These are phyloP conservation scores for Podarcis cretensis DNA, from an alignment of 2,113 vertebrate species.

Conservation along the genomic window DNA sequence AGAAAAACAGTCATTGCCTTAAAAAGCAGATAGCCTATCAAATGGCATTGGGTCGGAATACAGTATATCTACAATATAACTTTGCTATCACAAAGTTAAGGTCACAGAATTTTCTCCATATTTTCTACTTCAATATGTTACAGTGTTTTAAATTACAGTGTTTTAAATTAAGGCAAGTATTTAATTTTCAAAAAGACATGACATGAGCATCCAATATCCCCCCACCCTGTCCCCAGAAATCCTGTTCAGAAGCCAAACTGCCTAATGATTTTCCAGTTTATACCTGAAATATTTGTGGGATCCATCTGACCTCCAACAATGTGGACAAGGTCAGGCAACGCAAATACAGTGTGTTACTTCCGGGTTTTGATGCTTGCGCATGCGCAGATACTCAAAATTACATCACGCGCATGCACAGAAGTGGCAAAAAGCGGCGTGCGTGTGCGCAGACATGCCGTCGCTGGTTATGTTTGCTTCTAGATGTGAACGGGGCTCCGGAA, in stretches of 20 bases:
- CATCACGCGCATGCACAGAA: no score
- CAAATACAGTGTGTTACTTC: no score
- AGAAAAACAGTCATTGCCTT: not conserved
- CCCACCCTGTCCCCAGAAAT: not conserved
- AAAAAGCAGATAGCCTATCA: not conserved
- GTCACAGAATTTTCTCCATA: not conserved
- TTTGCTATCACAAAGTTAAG: not conserved
- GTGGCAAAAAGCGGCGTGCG: no score
- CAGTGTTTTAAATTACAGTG: not conserved
- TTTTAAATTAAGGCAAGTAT: not conserved
- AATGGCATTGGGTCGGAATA: not conserved
- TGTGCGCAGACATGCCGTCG: no score
- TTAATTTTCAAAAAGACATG: slow-evolving; percentile 17
- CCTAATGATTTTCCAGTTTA: slow-evolving; percentile 10
- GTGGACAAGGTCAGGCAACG: not conserved
- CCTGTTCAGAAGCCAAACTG: not conserved
- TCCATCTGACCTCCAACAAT: not conserved
- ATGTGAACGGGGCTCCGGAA: no score
- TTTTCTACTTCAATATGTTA: no score
- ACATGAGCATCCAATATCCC: not conserved
- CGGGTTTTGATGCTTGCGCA: no score
- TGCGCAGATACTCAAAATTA: no score
- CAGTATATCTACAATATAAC: not conserved
- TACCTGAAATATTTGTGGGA: not conserved
- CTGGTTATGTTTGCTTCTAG: no score